phyloP scores from a whole-genome alignment of 1,140 invertebrate genomes.

The Megathymus violae region DNA sequence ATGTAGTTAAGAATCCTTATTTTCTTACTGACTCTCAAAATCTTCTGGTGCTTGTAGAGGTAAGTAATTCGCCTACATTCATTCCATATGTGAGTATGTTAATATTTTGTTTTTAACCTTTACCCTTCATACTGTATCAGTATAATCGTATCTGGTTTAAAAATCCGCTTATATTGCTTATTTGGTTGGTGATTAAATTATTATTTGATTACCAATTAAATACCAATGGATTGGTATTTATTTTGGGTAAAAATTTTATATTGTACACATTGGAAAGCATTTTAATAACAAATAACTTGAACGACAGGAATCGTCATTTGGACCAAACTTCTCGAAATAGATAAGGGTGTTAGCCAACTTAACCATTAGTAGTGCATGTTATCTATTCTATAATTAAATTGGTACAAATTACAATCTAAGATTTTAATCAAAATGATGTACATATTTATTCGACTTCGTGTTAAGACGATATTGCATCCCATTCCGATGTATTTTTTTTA shows the following conservation, averaged over 20 bases:
- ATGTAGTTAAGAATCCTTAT: constrained; percentile 44
- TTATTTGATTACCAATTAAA: too few species aligned
- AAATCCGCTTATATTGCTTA: constrained; percentile 5
- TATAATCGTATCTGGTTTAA: neutral
- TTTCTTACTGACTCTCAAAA: constrained; percentile 57
- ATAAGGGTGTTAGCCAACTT: neutral
- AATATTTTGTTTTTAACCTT: neutral
- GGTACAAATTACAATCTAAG: constrained; percentile 25
- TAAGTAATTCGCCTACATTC: constrained; percentile 69
- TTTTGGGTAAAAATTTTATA: too few species aligned
- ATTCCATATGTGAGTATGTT: constrained; percentile 66
- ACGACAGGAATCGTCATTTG: constrained; percentile 12
- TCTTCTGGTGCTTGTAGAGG: constrained; percentile 78
- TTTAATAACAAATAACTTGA: neutral
- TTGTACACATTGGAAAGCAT: neutral
- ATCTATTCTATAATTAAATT: constrained; percentile 10
- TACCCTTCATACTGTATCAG: neutral
- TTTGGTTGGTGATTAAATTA: too few species aligned
- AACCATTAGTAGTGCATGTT: constrained; percentile 4
- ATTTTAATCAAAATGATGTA: neutral
- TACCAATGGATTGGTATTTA: too few species aligned
- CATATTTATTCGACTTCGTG: too few species aligned
- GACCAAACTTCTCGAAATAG: neutral
- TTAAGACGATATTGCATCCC: too few species aligned
- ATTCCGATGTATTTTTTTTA: too few species aligned